These are phyloP conservation scores for Leucophora obtusa DNA, from an alignment of 2,888 invertebrate genomes.

Conservation along the genomic window DNA sequence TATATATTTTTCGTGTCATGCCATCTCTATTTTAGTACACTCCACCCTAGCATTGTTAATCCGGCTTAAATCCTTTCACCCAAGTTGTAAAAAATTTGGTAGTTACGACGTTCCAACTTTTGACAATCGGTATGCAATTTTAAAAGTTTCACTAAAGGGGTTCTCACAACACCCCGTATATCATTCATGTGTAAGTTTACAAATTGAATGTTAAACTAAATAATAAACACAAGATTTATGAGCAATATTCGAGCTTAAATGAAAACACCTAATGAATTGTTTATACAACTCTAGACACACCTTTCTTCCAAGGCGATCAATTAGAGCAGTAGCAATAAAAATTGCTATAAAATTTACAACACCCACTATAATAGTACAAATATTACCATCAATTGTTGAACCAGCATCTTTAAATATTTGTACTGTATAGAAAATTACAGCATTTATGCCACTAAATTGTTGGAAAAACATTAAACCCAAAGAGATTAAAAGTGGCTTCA, in stretches of 20 bases:
- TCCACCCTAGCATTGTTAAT: too few species aligned
- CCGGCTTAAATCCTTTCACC: too few species aligned
- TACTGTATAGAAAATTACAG: constrained; percentile 95
- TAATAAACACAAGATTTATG: too few species aligned
- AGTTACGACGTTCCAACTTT: too few species aligned
- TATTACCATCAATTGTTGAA: constrained; percentile 86
- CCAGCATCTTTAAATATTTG: constrained; percentile 91
- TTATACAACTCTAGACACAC: constrained; percentile 65
- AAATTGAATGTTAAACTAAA: too few species aligned
- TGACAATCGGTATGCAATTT: too few species aligned
- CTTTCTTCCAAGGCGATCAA: constrained; percentile 94
- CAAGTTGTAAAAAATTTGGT: too few species aligned
- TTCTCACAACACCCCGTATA: too few species aligned
- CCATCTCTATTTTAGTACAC: too few species aligned
- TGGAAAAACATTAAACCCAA: constrained; percentile 96
- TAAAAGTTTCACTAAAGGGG: too few species aligned
- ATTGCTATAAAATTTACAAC: constrained; percentile 93
- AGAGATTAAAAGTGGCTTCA: constrained; percentile 89
- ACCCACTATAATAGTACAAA: constrained; percentile 92
- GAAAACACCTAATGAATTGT: neutral
- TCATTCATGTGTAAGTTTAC: too few species aligned
- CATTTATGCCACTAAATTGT: constrained; percentile 96
- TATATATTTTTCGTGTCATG: too few species aligned
- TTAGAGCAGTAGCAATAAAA: constrained; percentile 91
- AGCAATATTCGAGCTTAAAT: neutral